Percentiles rank a stretch among this genome's conserved stretches.
These are phyloP conservation scores for Ciona savignyi DNA, from an alignment of 23 tunicate species.

Conservation along the genomic window DNA sequence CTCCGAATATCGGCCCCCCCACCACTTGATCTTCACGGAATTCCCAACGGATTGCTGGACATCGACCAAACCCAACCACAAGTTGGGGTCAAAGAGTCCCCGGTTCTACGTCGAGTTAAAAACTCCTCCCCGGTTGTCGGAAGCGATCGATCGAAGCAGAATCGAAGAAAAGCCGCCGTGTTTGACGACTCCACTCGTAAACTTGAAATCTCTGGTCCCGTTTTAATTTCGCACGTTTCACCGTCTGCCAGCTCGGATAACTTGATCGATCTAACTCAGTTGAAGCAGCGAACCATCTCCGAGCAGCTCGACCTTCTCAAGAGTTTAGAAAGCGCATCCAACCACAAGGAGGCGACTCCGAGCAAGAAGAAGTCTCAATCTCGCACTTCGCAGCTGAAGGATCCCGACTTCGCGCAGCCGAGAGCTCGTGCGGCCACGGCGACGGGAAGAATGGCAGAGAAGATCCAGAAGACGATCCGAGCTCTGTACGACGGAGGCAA, in stretches of 20 bases:
- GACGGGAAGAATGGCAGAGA: conserved; percentile 72
- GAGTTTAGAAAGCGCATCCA: conserved; percentile 1
- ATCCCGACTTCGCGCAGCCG: neutral
- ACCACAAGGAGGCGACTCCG: neutral
- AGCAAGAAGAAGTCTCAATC: conserved; percentile 1
- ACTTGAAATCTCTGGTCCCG: conserved; percentile 11
- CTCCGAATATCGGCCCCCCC: conserved; percentile 12
- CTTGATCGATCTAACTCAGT: conserved; percentile 3
- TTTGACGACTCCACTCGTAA: conserved; percentile 1
- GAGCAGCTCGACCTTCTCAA: conserved; percentile 23
- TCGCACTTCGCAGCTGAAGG: neutral
- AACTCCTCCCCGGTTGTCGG: neutral
- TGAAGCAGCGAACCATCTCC: conserved; percentile 22
- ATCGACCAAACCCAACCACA: conserved; percentile 1
- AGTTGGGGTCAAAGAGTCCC: neutral
- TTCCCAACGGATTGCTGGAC: conserved; percentile 29
- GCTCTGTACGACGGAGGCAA: conserved; percentile 63
- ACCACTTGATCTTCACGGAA: conserved; percentile 32
- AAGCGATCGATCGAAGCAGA: conserved; percentile 9
- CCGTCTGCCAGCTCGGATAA: conserved; percentile 1
- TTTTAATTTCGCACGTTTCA: conserved; percentile 16
- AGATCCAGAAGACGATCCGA: conserved; percentile 71
- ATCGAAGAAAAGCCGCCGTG: conserved; percentile 26
- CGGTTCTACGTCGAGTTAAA: conserved; percentile 30
- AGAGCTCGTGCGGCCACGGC: neutral